phyloP scores from a whole-genome alignment of 2,888 invertebrate genomes.

The Ypsolopha scabrella region DNA sequence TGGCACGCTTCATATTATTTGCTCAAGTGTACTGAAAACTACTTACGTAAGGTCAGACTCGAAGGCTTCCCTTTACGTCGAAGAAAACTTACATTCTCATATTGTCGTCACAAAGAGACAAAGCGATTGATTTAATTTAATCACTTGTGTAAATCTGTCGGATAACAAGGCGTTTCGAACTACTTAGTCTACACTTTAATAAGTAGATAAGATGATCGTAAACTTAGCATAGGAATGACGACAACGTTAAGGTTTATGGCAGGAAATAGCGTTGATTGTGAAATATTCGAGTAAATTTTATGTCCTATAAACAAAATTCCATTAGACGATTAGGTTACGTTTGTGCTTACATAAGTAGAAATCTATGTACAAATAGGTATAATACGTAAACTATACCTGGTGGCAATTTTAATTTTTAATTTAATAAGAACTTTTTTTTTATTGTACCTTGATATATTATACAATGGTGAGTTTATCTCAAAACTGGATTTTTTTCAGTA shows the following conservation, averaged over 20 bases:
- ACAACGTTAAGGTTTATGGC: not conserved
- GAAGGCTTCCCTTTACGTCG: not conserved
- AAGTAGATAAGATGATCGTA: not conserved
- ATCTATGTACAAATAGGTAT: not conserved
- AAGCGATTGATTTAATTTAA: slow-evolving; percentile 44
- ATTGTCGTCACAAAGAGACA: slow-evolving; percentile 15
- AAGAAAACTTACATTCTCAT: not conserved
- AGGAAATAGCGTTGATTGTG: not conserved
- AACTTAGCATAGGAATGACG: not conserved
- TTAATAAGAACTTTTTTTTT: too few species aligned
- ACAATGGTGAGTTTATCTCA: too few species aligned
- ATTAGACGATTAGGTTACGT: too few species aligned
- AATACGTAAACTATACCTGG: too few species aligned
- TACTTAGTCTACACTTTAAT: not conserved
- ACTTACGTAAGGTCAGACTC: not conserved
- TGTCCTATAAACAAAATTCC: too few species aligned
- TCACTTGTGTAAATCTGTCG: slow-evolving; percentile 33
- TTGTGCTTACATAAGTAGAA: not conserved
- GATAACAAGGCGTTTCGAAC: not conserved
- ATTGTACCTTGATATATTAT: too few species aligned
- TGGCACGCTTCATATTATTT: slow-evolving; percentile 2
- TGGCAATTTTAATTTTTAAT: too few species aligned
- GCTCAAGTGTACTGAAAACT: slow-evolving; percentile 3
- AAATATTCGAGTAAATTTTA: not conserved
- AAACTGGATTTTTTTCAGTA: too few species aligned